Evolutionary conservation across 2,888 invertebrate genomes (phyloP), one percentile per base, ranked within the genome.

Genomic region (Euzetes globulus): DNA sequence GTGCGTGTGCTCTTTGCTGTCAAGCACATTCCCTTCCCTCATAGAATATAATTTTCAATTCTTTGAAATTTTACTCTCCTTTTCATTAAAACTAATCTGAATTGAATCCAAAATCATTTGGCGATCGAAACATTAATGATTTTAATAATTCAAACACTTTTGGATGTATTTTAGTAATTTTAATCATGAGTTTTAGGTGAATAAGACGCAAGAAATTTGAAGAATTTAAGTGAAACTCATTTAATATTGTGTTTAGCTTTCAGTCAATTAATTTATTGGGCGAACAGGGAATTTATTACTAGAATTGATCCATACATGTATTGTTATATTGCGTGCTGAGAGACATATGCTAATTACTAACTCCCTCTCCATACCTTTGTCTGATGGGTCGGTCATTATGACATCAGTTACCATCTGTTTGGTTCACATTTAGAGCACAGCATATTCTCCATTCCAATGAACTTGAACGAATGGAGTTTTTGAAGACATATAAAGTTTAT

Each of bases 331-430:
- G 63, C 63, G 63, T 63, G 63, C 33, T 58, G 58, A 63, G 33
- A 33, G 33, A 63, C 33, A 33, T 63, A 63, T 63, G 63, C 33
- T 63, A 63, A 63, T 63, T 63, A 63, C 19, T 15, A 13, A 33
- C n/a, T 33, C 63, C 63, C 29, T 63, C 33, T 29, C 63, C n/a
- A 63, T 63, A 63, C 63, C 63, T 63, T 17, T 25, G 63, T 33
- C 33, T 63, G 27, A 17, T 33, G 9, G 63, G 33, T 33, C 58
- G 63, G 63, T 63, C 63, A 63, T 33, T 33, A 63, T 63, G 63
- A 63, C 63, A 63, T 63, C 63, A 63, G 33, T 63, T 41, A 63
- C 33, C 63, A 63, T 63, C 63, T 63, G 63, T 63, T 63, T 63
- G 63, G 63, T 63, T 63, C 63, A 29, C 63, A 63, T 63, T 63